Evolutionary conservation across 2,113 vertebrate genomes (phyloP), one percentile per base, ranked within the genome.

Genomic region (Panthera tigris): DNA sequence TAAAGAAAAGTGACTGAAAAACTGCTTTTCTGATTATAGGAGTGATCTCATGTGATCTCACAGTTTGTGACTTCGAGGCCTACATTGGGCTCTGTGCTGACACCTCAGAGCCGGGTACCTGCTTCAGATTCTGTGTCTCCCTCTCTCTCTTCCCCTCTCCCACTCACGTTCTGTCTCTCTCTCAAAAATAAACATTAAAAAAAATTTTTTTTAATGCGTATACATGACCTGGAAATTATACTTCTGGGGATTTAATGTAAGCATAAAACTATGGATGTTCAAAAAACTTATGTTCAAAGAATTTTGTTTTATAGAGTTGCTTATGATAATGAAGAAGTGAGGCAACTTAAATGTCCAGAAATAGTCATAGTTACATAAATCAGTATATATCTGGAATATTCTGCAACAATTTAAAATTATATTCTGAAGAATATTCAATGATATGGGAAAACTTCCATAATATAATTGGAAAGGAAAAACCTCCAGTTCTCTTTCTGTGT

Each of bases 341-440:
- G 90, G 50, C 57, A 90, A 83, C 23, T 81, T 63, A 71, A 91
- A 91, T 89, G 25, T 39, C 19, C 13, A 52, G 66, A 82, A 96
- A 52, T 66, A 95, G 41, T 19, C 95, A 13, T 4, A 0, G 19
- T 81, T 57, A 57, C 4, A 55, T 87, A 95, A 88, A n/a, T 93
- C 80, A 85, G 36, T 97, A 76, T 31, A 63, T 9, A 48, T 52
- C 45, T 89, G 31, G 23, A 95, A 74, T 94, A 88, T 85, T 91
- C 50, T 74, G 3, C 29, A 97, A 36, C 27, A 85, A 94, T 63
- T 94, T 78, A 45, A 82, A 97, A 41, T 87, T 89, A 8, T 45
- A 65, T 61, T 82, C 92, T 95, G 39, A 97, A 96, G 65, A 68
- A 15, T 27, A 50, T 31, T 92, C 61, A 95, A 13, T 89, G 14